Evolutionary conservation across 2,888 invertebrate species (phyloP), one percentile per base, ranked within the genome.

Genomic region (Mesorhabditis sp.): DNA sequence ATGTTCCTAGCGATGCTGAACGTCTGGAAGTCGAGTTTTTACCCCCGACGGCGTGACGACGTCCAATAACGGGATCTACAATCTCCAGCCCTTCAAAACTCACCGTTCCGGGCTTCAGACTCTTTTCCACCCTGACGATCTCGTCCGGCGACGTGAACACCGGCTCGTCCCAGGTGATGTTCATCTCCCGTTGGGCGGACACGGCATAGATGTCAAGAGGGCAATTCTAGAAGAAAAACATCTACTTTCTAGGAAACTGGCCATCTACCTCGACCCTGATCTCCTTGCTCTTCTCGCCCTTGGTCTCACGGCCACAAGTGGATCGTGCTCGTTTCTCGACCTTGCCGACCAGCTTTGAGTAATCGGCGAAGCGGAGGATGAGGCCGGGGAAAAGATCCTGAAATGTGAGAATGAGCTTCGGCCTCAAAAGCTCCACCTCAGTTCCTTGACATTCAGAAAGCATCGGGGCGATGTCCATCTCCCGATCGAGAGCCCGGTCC

Each of bases 151-250:
- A 69, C 28, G 74, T 45, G 70, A 86, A 86, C 13, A 67, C 67
- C 0, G 85, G 83, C 63, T 82, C 81, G 10, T 67, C 67, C 86
- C 86, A 86, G 13, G 79, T 75, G 4, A 86, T 80, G 69, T 85
- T 79, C 13, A 71, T 72, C 71, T 86, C 85, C 58, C 83, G 74
- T 44, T 74, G 66, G 86, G 92, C 92, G 6, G 93, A 93, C 79
- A 94, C 93, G 2, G 95, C 92, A 93, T 94, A 95, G 67, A 95
- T 88, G 87, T 95, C 95, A 13, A 93, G 93, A 5, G 95, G 95
- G 81, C 95, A 95, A 62, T 76, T 74, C 73, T 74, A 50, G 42
- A 73, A 70, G 6, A 28, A 5, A 43, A 45, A 6, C n/a, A 63
- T 15, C 13, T 41, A n/a, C 13, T n/a, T 50, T 13, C 28, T 61